Percentiles rank a stretch among this genome's conserved stretches.
These are phyloP conservation scores for Pipistrellus nathusii DNA, from an alignment of 2,797 vertebrate species.

Conservation along the genomic window DNA sequence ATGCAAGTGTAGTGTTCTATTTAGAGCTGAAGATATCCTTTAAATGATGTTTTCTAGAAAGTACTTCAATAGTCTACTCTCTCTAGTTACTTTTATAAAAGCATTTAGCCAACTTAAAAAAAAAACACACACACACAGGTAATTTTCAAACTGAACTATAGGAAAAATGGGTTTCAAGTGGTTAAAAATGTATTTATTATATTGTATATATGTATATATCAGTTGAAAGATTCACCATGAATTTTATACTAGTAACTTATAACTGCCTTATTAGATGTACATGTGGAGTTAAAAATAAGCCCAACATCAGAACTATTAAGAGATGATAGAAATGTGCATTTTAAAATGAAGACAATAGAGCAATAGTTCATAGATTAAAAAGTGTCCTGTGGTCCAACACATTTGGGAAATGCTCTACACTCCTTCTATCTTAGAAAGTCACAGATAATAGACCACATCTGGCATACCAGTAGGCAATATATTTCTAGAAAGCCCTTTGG, in stretches of 20 bases:
- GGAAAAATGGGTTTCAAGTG: not conserved
- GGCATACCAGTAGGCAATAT: not conserved
- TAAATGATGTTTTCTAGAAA: conserved; percentile 24
- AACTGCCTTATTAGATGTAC: not conserved
- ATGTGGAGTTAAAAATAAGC: not conserved
- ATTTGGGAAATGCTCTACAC: not conserved
- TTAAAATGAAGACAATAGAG: not conserved
- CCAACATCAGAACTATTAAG: conserved; percentile 29
- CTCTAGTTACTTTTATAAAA: conserved; percentile 24
- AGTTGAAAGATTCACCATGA: not conserved
- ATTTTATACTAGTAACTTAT: conserved; percentile 30
- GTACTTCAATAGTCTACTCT: not conserved
- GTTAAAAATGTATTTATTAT: not conserved
- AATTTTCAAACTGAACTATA: not conserved
- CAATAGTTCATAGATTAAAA: not conserved
- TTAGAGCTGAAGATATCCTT: conserved; percentile 33
- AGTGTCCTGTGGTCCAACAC: not conserved
- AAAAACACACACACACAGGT: not conserved
- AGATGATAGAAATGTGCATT: not conserved
- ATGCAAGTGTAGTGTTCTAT: not conserved
- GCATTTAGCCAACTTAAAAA: not conserved
- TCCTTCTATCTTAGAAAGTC: not conserved
- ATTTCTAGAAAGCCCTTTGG: not conserved
- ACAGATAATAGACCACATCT: too few relatives aligned
- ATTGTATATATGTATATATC: not conserved